phyloP scores from a whole-genome alignment of 2,888 invertebrate species.

The Kryphioiulus occultus region DNA sequence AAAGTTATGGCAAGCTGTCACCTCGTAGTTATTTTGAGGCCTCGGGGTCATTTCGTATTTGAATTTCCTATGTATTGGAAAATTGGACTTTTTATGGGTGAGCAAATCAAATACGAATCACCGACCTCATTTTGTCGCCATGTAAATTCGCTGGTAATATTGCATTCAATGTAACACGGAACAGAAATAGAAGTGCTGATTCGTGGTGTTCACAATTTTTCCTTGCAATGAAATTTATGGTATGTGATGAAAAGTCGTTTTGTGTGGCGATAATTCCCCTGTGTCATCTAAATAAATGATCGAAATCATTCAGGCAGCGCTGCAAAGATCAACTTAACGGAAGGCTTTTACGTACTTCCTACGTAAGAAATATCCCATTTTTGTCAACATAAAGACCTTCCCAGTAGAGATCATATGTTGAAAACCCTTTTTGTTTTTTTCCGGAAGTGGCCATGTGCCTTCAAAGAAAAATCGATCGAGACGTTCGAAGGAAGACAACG shows the following conservation, averaged over 20 bases:
- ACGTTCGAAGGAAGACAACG: no score
- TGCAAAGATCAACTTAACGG: background rate
- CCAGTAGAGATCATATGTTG: background rate
- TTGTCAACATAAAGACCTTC: background rate
- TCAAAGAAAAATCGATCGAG: background rate
- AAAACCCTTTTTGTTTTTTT: background rate
- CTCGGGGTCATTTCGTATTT: background rate
- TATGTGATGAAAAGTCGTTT: background rate
- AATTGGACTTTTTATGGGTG: background rate
- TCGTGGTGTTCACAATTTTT: background rate
- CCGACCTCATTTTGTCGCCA: background rate
- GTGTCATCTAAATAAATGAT: conserved; percentile 13
- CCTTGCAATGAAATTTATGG: background rate
- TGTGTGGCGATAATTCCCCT: background rate
- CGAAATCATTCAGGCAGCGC: background rate
- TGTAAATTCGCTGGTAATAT: background rate
- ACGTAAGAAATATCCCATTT: background rate
- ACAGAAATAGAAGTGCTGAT: background rate
- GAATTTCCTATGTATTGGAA: background rate
- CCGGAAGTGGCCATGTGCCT: background rate
- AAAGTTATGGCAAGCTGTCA: background rate
- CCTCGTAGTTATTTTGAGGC: background rate
- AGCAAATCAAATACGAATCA: background rate
- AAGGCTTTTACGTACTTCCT: background rate
- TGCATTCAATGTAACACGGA: background rate